Conservation (phyloP, 2,797 vertebrate genomes). For the Apogon hyalosoma region DNA sequence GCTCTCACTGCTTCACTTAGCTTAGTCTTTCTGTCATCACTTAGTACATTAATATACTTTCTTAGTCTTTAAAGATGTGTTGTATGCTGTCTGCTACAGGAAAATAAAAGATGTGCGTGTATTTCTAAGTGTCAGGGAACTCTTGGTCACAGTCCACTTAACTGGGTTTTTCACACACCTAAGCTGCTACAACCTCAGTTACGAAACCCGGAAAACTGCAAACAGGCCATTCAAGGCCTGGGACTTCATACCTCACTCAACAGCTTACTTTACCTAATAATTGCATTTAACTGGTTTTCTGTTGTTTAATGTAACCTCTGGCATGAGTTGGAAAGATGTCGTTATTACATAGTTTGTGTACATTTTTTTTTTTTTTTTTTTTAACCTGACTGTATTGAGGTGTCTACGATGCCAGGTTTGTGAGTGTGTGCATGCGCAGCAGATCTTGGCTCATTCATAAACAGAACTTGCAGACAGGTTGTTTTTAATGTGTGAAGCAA, state of each 20-base stretch:
- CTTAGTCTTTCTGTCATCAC: constrained; percentile 52
- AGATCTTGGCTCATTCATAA: constrained; percentile 52
- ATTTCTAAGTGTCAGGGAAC: constrained; percentile 83
- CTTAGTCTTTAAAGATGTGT: constrained; percentile 61
- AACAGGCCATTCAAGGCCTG: constrained; percentile 74
- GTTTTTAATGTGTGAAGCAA: constrained; percentile 70
- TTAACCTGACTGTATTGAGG: constrained; percentile 65
- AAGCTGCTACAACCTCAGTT: constrained; percentile 88
- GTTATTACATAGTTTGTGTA: constrained; percentile 55
- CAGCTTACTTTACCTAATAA: constrained; percentile 77
- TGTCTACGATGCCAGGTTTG: constrained; percentile 54
- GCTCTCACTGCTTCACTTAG: constrained; percentile 58
- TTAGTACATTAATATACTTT: constrained; percentile 56
- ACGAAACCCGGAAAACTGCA: constrained; percentile 87
- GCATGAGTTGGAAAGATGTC: constrained; percentile 66
- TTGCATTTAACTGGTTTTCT: constrained; percentile 80
- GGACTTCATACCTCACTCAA: constrained; percentile 85
- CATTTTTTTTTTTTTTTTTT: constrained; percentile 42
- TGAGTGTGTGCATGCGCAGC: constrained; percentile 46
- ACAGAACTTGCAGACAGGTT: constrained; percentile 67
- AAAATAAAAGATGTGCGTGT: constrained; percentile 56
- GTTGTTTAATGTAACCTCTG: constrained; percentile 72
- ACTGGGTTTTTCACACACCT: constrained; percentile 82
- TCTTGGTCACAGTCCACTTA: constrained; percentile 79
- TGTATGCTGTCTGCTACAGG: constrained; percentile 65